A percentile compares a stretch with the other conserved stretches of the same genome.
Conservation (phyloP, 2,888 invertebrate genomes). For the Pterostichus madidus region DNA sequence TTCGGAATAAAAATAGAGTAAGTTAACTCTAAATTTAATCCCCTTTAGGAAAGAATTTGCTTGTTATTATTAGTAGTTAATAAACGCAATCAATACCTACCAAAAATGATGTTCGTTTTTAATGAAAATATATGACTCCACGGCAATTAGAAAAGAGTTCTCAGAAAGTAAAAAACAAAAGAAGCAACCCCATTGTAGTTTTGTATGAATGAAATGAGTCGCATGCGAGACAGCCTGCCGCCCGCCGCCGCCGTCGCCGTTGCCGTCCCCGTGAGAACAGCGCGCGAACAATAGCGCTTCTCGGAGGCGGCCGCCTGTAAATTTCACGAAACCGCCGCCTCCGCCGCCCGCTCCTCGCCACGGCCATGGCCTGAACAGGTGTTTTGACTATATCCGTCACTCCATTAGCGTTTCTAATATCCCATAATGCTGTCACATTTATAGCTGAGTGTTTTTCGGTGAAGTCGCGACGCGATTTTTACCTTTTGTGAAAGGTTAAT, state of each 20-base stretch:
- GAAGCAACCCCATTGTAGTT: conserved; percentile 10
- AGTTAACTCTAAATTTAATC: too few relatives aligned
- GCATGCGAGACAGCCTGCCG: conserved; percentile 20
- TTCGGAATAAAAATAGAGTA: too few relatives aligned
- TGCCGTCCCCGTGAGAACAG: conserved; percentile 15
- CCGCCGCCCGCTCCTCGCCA: neutral
- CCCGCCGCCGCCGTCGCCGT: conserved; percentile 4
- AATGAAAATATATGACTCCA: neutral
- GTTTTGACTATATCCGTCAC: conserved; percentile 68
- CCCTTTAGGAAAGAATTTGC: too few relatives aligned
- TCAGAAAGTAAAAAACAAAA: conserved; percentile 17
- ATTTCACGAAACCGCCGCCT: conserved; percentile 8
- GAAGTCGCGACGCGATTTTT: conserved; percentile 46
- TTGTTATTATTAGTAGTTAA: too few relatives aligned
- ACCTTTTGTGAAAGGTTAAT: conserved; percentile 47
- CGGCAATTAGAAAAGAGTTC: conserved; percentile 27
- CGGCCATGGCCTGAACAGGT: conserved; percentile 64
- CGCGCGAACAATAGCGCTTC: conserved; percentile 31
- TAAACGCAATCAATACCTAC: too few relatives aligned
- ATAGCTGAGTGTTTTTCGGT: conserved; percentile 57
- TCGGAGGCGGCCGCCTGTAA: neutral
- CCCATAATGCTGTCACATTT: conserved; percentile 66
- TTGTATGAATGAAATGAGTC: conserved; percentile 13
- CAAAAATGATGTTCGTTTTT: too few relatives aligned
- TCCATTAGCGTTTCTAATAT: conserved; percentile 67